Evolutionary conservation across 2,888 invertebrate genomes (phyloP).

Genomic region (Linnaemya vulpina): DNA sequence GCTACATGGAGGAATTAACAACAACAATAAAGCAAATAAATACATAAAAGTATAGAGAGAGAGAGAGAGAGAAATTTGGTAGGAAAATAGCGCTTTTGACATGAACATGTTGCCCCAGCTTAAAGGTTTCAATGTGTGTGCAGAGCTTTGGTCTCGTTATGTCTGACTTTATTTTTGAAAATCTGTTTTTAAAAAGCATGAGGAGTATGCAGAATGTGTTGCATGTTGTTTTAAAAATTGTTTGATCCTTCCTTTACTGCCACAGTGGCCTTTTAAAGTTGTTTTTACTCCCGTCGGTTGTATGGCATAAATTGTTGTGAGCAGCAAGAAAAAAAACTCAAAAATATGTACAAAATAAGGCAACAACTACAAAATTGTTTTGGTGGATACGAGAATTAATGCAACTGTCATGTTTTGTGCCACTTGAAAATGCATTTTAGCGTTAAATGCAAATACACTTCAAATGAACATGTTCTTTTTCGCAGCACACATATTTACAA

Average conservation of each 20-base stretch:
- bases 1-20: conserved; percentile 21
- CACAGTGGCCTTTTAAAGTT: conserved; percentile 37
- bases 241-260: conserved; percentile 58
- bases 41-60: too few relatives aligned
- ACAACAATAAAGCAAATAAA: conserved; percentile 25
- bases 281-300: conserved; percentile 53
- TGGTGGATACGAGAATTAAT: conserved; percentile 71
- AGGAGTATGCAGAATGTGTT: conserved; percentile 30
- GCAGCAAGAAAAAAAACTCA: conserved; percentile 3
- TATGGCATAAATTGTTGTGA: conserved; percentile 59
- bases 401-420: conserved; percentile 73
- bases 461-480: conserved; percentile 67
- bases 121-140: conserved; percentile 28
- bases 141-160: conserved; percentile 21
- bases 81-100: conserved; percentile 42
- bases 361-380: conserved; percentile 42
- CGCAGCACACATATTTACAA: conserved; percentile 46
- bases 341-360: background rate
- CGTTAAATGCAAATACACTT: conserved; percentile 82
- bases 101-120: conserved; percentile 25
- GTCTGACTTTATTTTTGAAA: conserved; percentile 8
- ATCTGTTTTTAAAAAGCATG: background rate
- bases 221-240: conserved; percentile 67
- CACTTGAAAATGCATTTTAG: conserved; percentile 77
- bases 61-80: conserved; percentile 21